A percentile compares a stretch with the other conserved stretches of the same genome.
These are phyloP conservation scores for Enteromius unitaeniatus DNA, from an alignment of 2,797 vertebrate species.

Conservation along the genomic window DNA sequence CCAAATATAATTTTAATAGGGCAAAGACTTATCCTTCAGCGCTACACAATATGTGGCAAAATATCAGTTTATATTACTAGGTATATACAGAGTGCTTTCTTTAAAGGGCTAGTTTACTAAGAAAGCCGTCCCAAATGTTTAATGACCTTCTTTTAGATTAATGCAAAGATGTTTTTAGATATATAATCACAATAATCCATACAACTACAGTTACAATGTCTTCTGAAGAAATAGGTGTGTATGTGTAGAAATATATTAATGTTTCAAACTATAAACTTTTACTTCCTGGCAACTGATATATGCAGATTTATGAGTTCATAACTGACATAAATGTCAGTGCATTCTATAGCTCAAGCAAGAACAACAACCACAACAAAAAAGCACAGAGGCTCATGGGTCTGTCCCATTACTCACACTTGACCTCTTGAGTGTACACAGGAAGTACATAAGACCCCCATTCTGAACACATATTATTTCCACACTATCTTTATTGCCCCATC, in stretches of 20 bases:
- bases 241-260: background rate
- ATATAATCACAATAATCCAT: background rate
- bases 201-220: background rate
- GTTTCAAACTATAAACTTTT: background rate
- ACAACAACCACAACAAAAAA: too few species aligned
- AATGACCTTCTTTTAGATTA: background rate
- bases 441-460: background rate
- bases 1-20: background rate
- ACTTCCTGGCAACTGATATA: background rate
- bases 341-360: background rate
- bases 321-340: background rate
- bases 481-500: background rate
- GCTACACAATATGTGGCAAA: background rate
- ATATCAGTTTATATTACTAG: background rate
- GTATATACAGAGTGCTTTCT: background rate
- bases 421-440: background rate
- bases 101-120: background rate
- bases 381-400: background rate
- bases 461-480: background rate
- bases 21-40: background rate
- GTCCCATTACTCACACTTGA: background rate
- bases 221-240: background rate
- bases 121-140: background rate
- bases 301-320: background rate
- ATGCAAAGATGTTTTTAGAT: background rate